Evolutionary conservation across 2,797 vertebrate genomes (phyloP), one percentile per base, ranked within the genome.

Genomic region (Oreochromis mossambicus): DNA sequence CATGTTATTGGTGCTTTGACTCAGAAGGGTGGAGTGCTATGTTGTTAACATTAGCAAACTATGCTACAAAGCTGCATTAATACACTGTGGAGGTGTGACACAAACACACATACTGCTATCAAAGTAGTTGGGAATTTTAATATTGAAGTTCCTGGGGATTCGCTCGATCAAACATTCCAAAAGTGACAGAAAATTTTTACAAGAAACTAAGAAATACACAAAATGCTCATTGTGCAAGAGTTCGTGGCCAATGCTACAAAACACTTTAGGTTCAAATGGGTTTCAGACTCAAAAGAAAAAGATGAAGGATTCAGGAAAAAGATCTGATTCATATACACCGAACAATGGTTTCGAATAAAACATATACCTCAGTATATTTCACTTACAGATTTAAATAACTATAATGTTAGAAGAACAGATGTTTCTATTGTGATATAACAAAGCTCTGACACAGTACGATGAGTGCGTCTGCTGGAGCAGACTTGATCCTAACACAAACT

Each of bases 1-100:
- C 2, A 21, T 68, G n/a, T 41, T 68, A 41, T 14, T 24, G 29
- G 6, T 7, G 17, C 41, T 41, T 14, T 14, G n/a, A 41, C 14
- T 0, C 21, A 41, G 12, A 24, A 68, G n/a, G 63, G n/a, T 41
- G 36, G 0, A 68, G 36, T 0, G n/a, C 12, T 24, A 68, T 41
- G 63, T 1, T 68, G 11, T 14, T 14, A 24, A 24, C n/a, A 68
- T 68, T 41, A 24, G 32, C 63, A 41, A 41, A 2, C 36, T 68
- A 68, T 8, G 5, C 13, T 34, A 61, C 56, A 34, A 15, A 41
- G 8, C 36, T 68, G 8, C 38, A 68, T 15, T 24, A 24, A 43
- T 68, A 43, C 21, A 68, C 63, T 24, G 38, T 43, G 21, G 38
- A n/a, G 2, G 8, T 43, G 8, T 9, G n/a, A 21, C 63, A 24